These are phyloP conservation scores for Phortica variegata DNA, from an alignment of 1,140 invertebrate genomes.

Conservation along the genomic window DNA sequence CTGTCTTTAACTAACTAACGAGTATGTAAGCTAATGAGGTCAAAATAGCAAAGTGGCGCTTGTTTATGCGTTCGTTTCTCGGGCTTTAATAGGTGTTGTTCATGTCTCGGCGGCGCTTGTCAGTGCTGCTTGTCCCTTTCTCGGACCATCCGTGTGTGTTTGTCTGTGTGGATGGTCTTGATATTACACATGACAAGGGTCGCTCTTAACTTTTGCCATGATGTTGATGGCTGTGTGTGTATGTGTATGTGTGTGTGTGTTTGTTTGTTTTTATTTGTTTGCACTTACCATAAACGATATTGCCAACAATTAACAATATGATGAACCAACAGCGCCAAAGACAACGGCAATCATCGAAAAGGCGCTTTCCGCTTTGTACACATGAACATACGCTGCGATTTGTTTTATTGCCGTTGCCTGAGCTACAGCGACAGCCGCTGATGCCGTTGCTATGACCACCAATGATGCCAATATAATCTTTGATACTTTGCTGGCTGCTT, in stretches of 20 bases:
- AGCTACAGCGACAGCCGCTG: too few relatives aligned
- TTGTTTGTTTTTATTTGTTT: neutral
- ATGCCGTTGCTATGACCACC: too few relatives aligned
- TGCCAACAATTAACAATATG: conserved; percentile 47
- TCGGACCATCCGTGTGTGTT: neutral
- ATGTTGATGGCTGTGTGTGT: too few relatives aligned
- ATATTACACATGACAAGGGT: too few relatives aligned
- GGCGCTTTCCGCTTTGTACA: conserved; percentile 15
- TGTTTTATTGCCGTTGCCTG: neutral
- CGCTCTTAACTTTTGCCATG: too few relatives aligned
- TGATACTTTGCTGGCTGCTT: neutral
- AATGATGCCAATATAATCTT: neutral
- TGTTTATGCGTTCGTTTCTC: too few relatives aligned
- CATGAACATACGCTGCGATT: neutral
- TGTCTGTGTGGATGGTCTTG: conserved; percentile 2
- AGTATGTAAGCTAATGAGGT: conserved; percentile 52
- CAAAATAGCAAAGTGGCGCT: conserved; percentile 33
- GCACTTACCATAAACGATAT: conserved; percentile 49
- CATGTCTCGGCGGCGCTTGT: too few relatives aligned
- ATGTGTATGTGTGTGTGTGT: conserved; percentile 1
- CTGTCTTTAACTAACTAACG: too few relatives aligned
- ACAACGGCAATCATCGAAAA: too few relatives aligned
- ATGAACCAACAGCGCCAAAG: conserved; percentile 23
- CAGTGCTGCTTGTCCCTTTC: conserved; percentile 31
- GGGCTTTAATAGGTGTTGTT: too few relatives aligned